Evolutionary conservation across 2,113 vertebrate species (phyloP).

Genomic region (Columba janthina): DNA sequence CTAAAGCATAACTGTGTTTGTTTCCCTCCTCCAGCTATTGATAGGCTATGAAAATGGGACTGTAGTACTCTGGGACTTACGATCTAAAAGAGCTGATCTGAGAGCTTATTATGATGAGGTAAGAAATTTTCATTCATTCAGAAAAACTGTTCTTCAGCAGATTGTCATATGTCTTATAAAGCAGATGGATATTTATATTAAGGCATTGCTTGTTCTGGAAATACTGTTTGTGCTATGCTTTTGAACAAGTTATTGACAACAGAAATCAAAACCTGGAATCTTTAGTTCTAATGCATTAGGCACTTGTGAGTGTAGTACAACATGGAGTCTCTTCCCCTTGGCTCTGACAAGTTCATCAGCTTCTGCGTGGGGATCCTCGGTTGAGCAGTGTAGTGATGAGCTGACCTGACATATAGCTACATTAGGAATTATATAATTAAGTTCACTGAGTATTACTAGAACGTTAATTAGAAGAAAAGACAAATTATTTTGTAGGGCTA

Average conservation of each 20-base stretch:
- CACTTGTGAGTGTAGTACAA: neutral
- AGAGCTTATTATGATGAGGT: conserved; percentile 99
- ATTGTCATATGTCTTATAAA: neutral
- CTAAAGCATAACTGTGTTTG: neutral
- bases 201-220: neutral
- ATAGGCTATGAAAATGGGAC: conserved; percentile 98
- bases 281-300: neutral
- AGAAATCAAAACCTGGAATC: neutral
- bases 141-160: neutral
- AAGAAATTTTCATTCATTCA: conserved; percentile 54
- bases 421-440: neutral
- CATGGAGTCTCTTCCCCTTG: neutral
- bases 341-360: neutral
- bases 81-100: conserved; percentile 92
- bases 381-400: neutral
- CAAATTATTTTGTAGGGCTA: neutral
- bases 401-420: neutral
- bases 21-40: conserved; percentile 81
- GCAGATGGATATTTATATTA: neutral
- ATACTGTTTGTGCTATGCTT: neutral
- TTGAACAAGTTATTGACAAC: neutral
- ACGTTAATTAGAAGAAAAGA: neutral
- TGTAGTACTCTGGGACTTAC: conserved; percentile 93
- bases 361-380: neutral
- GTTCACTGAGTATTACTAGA: neutral